Evolutionary conservation across 2,113 vertebrate species (phyloP), one percentile per base, ranked within the genome.

Genomic region (Propithecus coquereli): DNA sequence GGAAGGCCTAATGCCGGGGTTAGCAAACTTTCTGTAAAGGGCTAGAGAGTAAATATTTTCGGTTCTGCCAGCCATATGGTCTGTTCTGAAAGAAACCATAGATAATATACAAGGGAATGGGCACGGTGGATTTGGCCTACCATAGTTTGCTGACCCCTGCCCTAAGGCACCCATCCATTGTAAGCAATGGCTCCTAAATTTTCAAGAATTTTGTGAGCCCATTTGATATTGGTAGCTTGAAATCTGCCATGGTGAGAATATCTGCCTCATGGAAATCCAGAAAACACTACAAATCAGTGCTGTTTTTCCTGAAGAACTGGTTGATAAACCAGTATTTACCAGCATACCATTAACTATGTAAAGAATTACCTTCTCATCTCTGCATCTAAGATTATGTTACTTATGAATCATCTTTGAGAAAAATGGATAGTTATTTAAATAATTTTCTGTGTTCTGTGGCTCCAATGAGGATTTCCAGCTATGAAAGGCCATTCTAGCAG

Each of bases 291-390:
- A 84, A 70, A 85, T 77, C 20, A 80, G 12, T 70, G n/a, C 63
- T 87, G 27, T 66, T 94, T 90, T 90, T 50, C 71, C 79, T 57
- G 8, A 87, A 85, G 16, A 97, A 95, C n/a, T n/a, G 5, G 34
- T 18, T 91, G 83, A 80, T 77, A 54, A 87, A 91, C 40, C 43
- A 76, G 43, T 16, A 94, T 85, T 91, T 77, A 87, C 66, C 63
- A 96, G 32, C 37, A 66, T 40, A 84, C 7, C 32, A 43, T 14
- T 12, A 23, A 94, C 40, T 54, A 74, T 4, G 23, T 27, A 77
- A 93, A 93, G 32, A 85, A 91, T 74, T 65, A 54, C 80, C 40
- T 87, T 96, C 43, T 87, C 57, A 57, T 13, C 17, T 66, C 52
- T 5, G 52, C 50, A 85, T 25, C 50, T 91, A 73, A 79, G 87